phyloP scores from a whole-genome alignment of 2,888 invertebrate species.

The Sylvicola cinctus region DNA sequence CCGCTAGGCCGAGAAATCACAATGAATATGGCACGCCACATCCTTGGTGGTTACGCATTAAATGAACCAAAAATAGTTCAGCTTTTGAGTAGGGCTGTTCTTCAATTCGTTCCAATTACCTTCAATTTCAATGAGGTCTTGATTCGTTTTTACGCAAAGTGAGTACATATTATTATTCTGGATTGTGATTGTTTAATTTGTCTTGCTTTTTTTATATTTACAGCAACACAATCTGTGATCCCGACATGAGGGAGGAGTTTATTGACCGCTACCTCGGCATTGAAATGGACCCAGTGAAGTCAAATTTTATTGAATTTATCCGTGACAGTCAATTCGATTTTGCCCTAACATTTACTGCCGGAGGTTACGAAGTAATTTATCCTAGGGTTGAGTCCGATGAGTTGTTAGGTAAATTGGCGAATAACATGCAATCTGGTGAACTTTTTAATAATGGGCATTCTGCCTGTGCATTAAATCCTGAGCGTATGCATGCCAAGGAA shows the following conservation, averaged over 20 bases:
- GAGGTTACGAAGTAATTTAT: constrained; percentile 36
- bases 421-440: constrained; percentile 17
- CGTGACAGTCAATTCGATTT: constrained; percentile 46
- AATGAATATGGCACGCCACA: constrained; percentile 61
- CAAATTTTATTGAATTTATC: constrained; percentile 40
- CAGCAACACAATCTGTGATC: constrained; percentile 21
- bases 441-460: constrained; percentile 12
- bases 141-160: constrained; percentile 17
- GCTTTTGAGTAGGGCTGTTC: constrained; percentile 46
- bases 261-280: constrained; percentile 30
- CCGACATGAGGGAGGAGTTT: constrained; percentile 30
- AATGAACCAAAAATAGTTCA: constrained; percentile 41
- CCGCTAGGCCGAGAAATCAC: constrained; percentile 69
- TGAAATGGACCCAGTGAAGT: constrained; percentile 15
- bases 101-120: constrained; percentile 55
- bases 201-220: neutral
- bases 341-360: constrained; percentile 53
- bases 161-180: constrained; percentile 6
- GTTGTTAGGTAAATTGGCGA: constrained; percentile 17
- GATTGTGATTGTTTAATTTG: neutral
- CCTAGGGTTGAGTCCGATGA: constrained; percentile 11
- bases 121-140: constrained; percentile 16
- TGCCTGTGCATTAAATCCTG: constrained; percentile 2
- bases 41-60: constrained; percentile 46
- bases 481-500: constrained; percentile 1